Percentiles rank a stretch among this genome's conserved stretches.
These are phyloP conservation scores for Hyalella azteca DNA, from an alignment of 2,888 invertebrate genomes.

Conservation along the genomic window DNA sequence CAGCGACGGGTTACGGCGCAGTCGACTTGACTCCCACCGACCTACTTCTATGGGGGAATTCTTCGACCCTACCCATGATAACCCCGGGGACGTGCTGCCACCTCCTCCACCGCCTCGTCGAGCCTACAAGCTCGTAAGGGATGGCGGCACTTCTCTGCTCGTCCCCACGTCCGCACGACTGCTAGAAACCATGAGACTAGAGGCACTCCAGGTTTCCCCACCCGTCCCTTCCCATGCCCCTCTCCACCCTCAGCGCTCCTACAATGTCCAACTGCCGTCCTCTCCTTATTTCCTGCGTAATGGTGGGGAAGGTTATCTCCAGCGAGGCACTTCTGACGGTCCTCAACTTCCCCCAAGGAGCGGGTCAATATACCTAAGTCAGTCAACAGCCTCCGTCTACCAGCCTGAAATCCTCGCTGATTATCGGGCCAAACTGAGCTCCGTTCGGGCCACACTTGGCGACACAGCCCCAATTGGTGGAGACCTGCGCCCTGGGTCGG, in stretches of 20 bases:
- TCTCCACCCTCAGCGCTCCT: not conserved
- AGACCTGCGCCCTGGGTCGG: not conserved
- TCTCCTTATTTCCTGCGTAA: too few species aligned
- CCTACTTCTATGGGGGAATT: not conserved
- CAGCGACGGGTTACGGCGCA: slow-evolving; percentile 1
- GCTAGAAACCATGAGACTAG: slow-evolving; percentile 1
- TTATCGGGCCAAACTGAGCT: slow-evolving; percentile 1
- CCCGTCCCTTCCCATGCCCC: not conserved
- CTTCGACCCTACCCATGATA: not conserved
- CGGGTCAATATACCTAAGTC: not conserved
- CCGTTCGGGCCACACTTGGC: not conserved
- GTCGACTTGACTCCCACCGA: not conserved
- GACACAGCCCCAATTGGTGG: not conserved
- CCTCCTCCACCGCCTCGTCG: not conserved
- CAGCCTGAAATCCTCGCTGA: not conserved
- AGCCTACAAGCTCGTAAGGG: not conserved
- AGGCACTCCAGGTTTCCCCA: not conserved
- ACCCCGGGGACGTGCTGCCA: not conserved
- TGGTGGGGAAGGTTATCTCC: not conserved
- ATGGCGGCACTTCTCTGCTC: not conserved
- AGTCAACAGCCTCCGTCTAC: not conserved
- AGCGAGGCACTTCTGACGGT: not conserved
- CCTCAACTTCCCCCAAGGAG: not conserved
- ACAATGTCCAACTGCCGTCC: too few species aligned
- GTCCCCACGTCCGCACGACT: not conserved